Percentiles rank a stretch among this genome's conserved stretches.
Conservation (phyloP, 1,140 invertebrate species). For the Drosophila kanapiae region DNA sequence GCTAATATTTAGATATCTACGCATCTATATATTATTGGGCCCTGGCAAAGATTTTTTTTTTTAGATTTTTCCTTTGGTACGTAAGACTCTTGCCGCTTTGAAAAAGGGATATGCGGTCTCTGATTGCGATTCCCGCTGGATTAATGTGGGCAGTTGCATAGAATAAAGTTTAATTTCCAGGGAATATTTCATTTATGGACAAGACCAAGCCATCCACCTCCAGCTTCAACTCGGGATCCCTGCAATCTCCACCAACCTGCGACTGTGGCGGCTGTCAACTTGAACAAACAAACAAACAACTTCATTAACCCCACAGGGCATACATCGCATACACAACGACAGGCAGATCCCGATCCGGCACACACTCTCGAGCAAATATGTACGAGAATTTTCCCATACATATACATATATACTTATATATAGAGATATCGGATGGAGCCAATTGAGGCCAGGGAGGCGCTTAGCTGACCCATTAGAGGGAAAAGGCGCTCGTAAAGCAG, state of each 20-base stretch:
- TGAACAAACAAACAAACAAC: slow-evolving; percentile 77
- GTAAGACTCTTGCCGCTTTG: too few species aligned
- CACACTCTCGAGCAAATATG: slow-evolving; percentile 2
- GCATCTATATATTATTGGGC: too few species aligned
- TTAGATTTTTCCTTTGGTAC: too few species aligned
- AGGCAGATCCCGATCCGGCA: slow-evolving; percentile 22
- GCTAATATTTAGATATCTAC: too few species aligned
- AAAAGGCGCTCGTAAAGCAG: slow-evolving; percentile 62
- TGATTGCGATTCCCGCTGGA: background rate
- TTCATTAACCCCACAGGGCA: slow-evolving; percentile 78
- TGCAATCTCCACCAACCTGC: background rate
- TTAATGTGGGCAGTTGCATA: background rate
- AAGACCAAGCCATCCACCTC: background rate
- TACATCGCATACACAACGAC: slow-evolving; percentile 44
- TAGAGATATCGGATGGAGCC: slow-evolving; percentile 36
- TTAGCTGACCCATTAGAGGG: slow-evolving; percentile 76
- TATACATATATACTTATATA: slow-evolving; percentile 11
- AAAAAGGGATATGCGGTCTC: too few species aligned
- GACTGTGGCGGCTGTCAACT: slow-evolving; percentile 43
- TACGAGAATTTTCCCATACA: slow-evolving; percentile 9
- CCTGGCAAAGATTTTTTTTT: too few species aligned
- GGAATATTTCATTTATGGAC: slow-evolving; percentile 5
- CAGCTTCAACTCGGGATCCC: background rate
- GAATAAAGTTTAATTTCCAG: slow-evolving; percentile 17
- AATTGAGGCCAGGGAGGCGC: slow-evolving; percentile 58